Percentiles rank a stretch among this genome's conserved stretches.
Evolutionary conservation across 2,888 invertebrate genomes (phyloP).

Genomic region (Polyploca ridens): DNA sequence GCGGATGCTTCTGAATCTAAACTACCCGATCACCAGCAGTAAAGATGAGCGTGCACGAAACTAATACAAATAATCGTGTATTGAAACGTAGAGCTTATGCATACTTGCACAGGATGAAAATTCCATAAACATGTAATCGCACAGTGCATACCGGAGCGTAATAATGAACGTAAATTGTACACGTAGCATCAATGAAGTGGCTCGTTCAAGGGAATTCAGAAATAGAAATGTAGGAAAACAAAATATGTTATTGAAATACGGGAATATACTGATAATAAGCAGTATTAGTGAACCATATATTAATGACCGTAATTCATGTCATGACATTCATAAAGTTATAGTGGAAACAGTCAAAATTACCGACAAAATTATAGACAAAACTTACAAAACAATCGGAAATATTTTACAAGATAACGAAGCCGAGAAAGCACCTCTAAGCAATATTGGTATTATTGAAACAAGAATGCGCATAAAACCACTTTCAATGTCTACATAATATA

Average conservation of each 20-base stretch:
- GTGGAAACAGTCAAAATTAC: too few species aligned
- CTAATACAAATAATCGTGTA: conserved; percentile 1
- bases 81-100: conserved; percentile 16
- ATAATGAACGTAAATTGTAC: conserved; percentile 47
- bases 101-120: conserved; percentile 50
- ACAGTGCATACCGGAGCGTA: conserved; percentile 54
- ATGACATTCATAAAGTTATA: neutral
- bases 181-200: conserved; percentile 63
- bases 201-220: conserved; percentile 53
- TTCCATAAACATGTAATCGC: conserved; percentile 48
- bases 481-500: neutral
- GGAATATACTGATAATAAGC: conserved; percentile 37
- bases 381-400: neutral
- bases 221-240: conserved; percentile 56
- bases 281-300: neutral
- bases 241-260: conserved; percentile 42
- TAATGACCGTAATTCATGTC: too few species aligned
- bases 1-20: conserved; percentile 8
- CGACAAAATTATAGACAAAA: neutral
- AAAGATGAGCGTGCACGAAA: neutral
- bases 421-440: neutral
- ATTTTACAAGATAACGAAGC: neutral
- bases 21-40: neutral
- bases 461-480: neutral
- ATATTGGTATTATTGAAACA: neutral